Evolutionary conservation across 2,113 vertebrate species (phyloP).

Genomic region (Indri indri): DNA sequence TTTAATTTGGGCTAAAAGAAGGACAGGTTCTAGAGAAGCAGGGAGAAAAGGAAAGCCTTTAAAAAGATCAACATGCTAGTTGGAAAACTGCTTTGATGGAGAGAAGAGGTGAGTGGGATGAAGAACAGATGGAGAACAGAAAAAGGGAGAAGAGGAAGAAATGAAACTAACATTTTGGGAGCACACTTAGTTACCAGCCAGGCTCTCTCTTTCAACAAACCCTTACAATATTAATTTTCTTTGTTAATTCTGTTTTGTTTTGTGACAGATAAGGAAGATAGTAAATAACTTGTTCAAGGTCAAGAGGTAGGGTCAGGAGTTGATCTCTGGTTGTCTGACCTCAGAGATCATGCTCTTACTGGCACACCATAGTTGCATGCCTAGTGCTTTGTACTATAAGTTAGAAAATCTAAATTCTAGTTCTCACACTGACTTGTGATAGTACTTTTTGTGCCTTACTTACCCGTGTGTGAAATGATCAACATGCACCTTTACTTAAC

Average conservation of each 20-base stretch:
- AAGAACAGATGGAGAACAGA: neutral
- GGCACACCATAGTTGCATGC: neutral
- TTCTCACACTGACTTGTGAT: neutral
- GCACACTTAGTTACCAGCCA: neutral
- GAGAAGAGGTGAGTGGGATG: neutral
- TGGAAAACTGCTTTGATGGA: neutral
- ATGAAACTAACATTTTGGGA: neutral
- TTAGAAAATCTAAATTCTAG: neutral
- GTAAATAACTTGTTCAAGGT: neutral
- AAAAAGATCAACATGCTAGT: neutral
- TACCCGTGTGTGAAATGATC: neutral
- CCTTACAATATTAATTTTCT: neutral
- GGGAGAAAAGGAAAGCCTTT: neutral
- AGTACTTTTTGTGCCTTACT: neutral
- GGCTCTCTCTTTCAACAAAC: neutral
- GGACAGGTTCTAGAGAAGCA: neutral
- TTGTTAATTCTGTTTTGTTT: neutral
- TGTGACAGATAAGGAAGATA: neutral
- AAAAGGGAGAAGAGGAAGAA: neutral
- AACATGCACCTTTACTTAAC: neutral
- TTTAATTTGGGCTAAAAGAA: slow-evolving; percentile 22
- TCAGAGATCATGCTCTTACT: neutral
- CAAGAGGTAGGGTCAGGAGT: neutral
- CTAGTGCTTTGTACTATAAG: neutral
- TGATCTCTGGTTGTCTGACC: neutral